Conservation (phyloP, 2,113 vertebrate species). For the Chloroceryle aenea region DNA sequence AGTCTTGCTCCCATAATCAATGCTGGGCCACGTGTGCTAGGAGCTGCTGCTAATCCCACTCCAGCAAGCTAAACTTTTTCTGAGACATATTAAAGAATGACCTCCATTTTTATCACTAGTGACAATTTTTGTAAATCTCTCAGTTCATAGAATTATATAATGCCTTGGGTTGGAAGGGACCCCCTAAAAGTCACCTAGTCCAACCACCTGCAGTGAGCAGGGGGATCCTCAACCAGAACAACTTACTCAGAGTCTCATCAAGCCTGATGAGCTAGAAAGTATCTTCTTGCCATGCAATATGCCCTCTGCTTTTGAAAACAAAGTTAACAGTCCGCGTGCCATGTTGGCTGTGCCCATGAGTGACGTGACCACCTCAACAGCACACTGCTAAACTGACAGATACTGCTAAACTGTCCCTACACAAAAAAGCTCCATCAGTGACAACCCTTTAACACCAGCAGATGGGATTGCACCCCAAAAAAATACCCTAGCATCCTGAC, state of each 20-base stretch:
- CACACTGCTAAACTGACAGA: accelerated
- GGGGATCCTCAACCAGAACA: too few relatives aligned
- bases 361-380: neutral
- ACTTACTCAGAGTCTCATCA: too few relatives aligned
- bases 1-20: neutral
- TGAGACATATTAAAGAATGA: neutral
- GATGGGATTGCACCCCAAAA: neutral
- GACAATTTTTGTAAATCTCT: neutral
- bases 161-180: too few relatives aligned
- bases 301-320: neutral
- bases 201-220: too few relatives aligned
- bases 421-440: neutral
- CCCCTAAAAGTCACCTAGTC: too few relatives aligned
- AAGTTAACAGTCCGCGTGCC: neutral
- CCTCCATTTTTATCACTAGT: neutral
- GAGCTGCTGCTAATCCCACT: neutral
- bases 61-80: neutral
- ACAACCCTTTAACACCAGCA: neutral
- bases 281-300: neutral
- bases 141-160: too few relatives aligned
- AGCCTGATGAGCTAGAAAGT: neutral
- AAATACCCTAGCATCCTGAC: neutral
- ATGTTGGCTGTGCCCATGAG: accelerated
- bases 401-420: neutral
- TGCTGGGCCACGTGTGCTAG: accelerated